These are phyloP conservation scores for Hemicrepidius hirtus DNA, from an alignment of 2,888 invertebrate species.

Conservation along the genomic window DNA sequence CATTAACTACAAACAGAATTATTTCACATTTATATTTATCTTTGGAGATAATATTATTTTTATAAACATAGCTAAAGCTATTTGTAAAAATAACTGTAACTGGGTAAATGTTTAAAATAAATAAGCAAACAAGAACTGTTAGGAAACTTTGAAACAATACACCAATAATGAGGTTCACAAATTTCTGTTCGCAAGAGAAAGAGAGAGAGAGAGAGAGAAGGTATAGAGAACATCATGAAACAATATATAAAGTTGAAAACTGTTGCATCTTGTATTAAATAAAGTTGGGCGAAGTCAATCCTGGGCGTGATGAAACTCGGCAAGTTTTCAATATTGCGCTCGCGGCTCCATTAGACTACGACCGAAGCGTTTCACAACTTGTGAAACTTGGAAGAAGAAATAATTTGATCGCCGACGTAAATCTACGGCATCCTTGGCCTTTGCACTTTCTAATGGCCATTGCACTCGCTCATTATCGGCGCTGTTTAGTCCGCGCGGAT, in stretches of 20 bases:
- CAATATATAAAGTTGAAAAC: conserved; percentile 48
- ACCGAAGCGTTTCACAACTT: conserved; percentile 51
- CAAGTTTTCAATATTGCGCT: conserved; percentile 56
- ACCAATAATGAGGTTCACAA: conserved; percentile 35
- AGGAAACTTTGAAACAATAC: conserved; percentile 24
- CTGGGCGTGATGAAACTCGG: conserved; percentile 55
- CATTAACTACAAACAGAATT: too few relatives aligned
- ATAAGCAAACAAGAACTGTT: not conserved
- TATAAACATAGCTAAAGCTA: too few relatives aligned
- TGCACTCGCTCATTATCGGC: conserved; percentile 60
- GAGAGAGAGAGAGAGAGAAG: not conserved
- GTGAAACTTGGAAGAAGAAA: conserved; percentile 51
- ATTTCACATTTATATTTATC: too few relatives aligned
- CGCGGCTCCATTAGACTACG: conserved; percentile 51
- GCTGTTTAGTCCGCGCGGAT: conserved; percentile 39
- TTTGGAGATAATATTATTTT: too few relatives aligned
- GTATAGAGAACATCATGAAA: conserved; percentile 38
- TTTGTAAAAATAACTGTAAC: too few relatives aligned
- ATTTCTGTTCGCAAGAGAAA: conserved; percentile 18
- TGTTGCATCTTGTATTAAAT: conserved; percentile 51
- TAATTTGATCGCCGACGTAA: conserved; percentile 51
- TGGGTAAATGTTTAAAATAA: too few relatives aligned
- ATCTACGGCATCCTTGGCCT: conserved; percentile 63
- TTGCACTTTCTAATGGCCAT: conserved; percentile 66
- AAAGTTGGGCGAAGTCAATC: conserved; percentile 51